Evolutionary conservation across 2,888 invertebrate genomes (phyloP).

Genomic region (Holacanthella duospinosa): DNA sequence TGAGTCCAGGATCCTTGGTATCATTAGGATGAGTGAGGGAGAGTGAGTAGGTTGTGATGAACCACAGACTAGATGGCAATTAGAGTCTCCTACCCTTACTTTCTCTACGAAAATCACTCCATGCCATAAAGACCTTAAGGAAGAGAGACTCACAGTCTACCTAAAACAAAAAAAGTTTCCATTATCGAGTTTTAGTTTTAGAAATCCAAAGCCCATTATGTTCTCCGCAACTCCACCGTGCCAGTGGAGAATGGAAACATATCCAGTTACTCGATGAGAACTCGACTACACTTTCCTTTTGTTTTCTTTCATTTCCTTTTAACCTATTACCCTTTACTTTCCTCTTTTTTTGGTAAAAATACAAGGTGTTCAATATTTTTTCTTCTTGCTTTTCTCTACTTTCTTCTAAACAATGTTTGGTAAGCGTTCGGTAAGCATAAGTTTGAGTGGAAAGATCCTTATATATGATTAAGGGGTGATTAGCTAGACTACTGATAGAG

Average conservation of each 20-base stretch:
- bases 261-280: neutral
- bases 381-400: too few species aligned
- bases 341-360: too few species aligned
- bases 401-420: too few species aligned
- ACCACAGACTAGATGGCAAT: neutral
- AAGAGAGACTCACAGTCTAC: too few species aligned
- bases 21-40: neutral
- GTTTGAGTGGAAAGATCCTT: too few species aligned
- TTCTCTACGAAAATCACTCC: too few species aligned
- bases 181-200: slow-evolving; percentile 16
- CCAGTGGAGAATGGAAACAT: neutral
- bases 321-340: neutral
- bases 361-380: too few species aligned
- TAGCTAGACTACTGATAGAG: too few species aligned
- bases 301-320: slow-evolving; percentile 2
- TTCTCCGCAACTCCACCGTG: slow-evolving; percentile 13
- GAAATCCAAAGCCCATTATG: slow-evolving; percentile 26
- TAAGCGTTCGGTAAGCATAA: too few species aligned
- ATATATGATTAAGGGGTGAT: too few species aligned
- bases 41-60: too few species aligned
- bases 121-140: too few species aligned
- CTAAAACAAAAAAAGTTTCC: slow-evolving; percentile 11
- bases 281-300: neutral
- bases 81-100: neutral
- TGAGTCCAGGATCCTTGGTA: neutral